Evolutionary conservation across 2,888 invertebrate species (phyloP).

Genomic region (Pycnomerus fuliginosus): DNA sequence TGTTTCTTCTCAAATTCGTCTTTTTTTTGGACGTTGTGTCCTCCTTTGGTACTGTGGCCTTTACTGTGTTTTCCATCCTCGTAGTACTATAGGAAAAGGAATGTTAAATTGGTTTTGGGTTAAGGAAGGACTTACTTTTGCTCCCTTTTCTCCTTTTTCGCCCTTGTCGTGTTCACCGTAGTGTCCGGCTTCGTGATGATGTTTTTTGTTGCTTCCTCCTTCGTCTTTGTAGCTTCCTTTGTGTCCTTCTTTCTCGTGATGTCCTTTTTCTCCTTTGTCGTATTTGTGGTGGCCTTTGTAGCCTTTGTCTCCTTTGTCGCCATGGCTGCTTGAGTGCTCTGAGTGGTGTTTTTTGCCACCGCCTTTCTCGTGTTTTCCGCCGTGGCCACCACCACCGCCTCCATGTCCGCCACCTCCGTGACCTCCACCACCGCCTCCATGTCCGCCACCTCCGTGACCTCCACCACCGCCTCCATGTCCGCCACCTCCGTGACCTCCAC

Average conservation of each 20-base stretch:
- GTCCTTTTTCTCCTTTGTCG: constrained; percentile 45
- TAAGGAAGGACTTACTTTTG: constrained; percentile 37
- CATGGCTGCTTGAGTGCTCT: constrained; percentile 39
- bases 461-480: constrained; percentile 22
- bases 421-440: constrained; percentile 10
- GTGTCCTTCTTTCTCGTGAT: constrained; percentile 54
- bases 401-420: constrained; percentile 13
- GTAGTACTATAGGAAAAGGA: constrained; percentile 32
- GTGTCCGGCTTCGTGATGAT: constrained; percentile 54
- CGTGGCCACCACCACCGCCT: constrained; percentile 19
- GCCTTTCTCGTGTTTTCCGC: constrained; percentile 34
- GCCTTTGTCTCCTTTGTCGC: constrained; percentile 46
- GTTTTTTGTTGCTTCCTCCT: constrained; percentile 55
- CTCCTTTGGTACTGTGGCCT: constrained; percentile 73
- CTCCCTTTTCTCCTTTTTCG: constrained; percentile 56
- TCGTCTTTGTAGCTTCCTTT: constrained; percentile 55
- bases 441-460: constrained; percentile 34
- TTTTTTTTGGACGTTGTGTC: constrained; percentile 72
- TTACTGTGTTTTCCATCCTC: constrained; percentile 66
- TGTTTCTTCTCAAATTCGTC: constrained; percentile 75
- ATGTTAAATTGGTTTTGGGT: constrained; percentile 1
- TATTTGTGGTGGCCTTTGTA: constrained; percentile 47
- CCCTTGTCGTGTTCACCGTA: constrained; percentile 56
- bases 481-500: constrained; percentile 13
- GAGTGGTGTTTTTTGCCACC: constrained; percentile 41